Evolutionary conservation across 2,113 vertebrate species (phyloP).

Genomic region (Argyrosomus japonicus): DNA sequence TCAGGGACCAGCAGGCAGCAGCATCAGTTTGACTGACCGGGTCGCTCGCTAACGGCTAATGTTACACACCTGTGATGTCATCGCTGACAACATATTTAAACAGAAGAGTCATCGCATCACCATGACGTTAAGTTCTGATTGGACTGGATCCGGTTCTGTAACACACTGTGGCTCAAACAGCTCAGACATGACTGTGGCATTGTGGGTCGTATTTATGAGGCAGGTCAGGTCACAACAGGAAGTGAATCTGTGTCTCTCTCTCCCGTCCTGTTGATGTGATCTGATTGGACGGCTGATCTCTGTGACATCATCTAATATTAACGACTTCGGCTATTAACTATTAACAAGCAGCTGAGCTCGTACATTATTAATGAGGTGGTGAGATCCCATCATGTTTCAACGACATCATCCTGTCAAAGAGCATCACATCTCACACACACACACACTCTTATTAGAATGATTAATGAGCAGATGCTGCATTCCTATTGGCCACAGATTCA

Average conservation of each 20-base stretch:
- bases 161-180: no score
- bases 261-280: not conserved
- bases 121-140: no score
- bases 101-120: no score
- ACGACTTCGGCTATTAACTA: conserved; percentile 1
- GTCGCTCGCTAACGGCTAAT: no score
- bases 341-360: not conserved
- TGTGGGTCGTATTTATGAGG: not conserved
- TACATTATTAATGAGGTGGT: not conserved
- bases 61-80: no score
- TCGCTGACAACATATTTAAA: no score
- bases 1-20: no score
- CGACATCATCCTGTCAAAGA: conserved; percentile 7
- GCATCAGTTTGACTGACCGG: no score
- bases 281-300: conserved; percentile 25
- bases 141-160: no score
- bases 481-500: conserved; percentile 13
- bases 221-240: not conserved
- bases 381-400: conserved; percentile 11
- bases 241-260: not conserved
- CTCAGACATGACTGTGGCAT: no score
- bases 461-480: not conserved
- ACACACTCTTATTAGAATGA: not conserved
- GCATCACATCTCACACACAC: not conserved
- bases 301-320: conserved; percentile 16